Evolutionary conservation across 2,113 vertebrate genomes (phyloP).

Genomic region (Petaurus breviceps): DNA sequence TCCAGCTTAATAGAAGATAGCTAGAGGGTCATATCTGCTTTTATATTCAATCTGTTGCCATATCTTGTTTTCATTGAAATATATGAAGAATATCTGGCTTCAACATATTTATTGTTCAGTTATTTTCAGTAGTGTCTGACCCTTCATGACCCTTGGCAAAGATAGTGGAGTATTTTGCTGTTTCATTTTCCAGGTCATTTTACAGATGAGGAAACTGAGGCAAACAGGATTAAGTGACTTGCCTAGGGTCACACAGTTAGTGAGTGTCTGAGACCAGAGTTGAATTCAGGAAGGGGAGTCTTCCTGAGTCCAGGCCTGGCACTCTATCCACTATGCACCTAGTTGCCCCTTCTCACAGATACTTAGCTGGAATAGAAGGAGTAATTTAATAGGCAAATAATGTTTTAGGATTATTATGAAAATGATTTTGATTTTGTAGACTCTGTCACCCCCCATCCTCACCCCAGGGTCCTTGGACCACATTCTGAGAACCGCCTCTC

Average conservation of each 20-base stretch:
- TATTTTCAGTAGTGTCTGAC: neutral
- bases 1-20: neutral
- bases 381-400: neutral
- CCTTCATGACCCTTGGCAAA: neutral
- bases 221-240: neutral
- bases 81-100: neutral
- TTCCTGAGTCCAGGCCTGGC: neutral
- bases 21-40: neutral
- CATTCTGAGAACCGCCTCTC: neutral
- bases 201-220: neutral
- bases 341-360: neutral
- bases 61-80: neutral
- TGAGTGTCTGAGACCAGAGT: neutral
- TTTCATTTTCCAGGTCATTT: neutral
- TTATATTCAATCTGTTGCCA: neutral
- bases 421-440: neutral
- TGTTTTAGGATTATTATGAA: neutral
- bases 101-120: neutral
- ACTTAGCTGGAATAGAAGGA: neutral
- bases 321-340: neutral
- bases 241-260: neutral
- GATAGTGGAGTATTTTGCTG: neutral
- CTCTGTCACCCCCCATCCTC: neutral
- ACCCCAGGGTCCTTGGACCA: neutral
- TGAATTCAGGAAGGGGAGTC: neutral